These are phyloP conservation scores for Protula sp. DNA, from an alignment of 2,888 invertebrate genomes.

Conservation along the genomic window DNA sequence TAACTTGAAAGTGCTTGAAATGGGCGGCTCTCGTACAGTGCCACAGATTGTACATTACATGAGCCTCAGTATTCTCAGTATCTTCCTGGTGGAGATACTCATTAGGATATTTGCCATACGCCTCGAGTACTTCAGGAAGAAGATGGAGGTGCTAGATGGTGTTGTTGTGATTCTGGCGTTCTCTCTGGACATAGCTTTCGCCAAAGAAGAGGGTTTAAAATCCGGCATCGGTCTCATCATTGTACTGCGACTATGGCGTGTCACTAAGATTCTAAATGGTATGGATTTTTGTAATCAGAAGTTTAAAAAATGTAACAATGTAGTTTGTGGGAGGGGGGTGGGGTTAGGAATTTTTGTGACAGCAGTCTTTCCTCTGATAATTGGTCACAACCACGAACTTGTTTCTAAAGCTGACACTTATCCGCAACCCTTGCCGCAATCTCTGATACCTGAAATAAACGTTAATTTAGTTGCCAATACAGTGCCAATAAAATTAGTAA, in stretches of 20 bases:
- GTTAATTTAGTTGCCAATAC: no score
- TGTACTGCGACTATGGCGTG: slow-evolving; percentile 54
- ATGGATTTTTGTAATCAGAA: no score
- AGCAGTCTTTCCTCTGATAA: no score
- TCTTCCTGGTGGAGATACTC: slow-evolving; percentile 38
- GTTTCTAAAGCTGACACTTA: no score
- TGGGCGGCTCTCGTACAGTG: slow-evolving; percentile 27
- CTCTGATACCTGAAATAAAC: no score
- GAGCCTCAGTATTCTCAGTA: slow-evolving; percentile 40
- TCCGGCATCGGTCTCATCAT: slow-evolving; percentile 51
- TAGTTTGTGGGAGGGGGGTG: neutral
- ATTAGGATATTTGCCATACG: slow-evolving; percentile 49
- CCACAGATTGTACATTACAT: slow-evolving; percentile 48
- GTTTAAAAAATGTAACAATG: neutral
- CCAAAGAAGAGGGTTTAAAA: slow-evolving; percentile 40
- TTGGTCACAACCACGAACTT: no score
- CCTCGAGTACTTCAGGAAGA: slow-evolving; percentile 50
- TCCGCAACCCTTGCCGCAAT: no score
- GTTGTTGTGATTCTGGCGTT: slow-evolving; percentile 52
- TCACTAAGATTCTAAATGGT: slow-evolving; percentile 55
- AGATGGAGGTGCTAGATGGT: slow-evolving; percentile 55
- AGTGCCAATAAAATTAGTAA: no score
- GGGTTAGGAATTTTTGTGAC: neutral
- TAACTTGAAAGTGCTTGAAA: slow-evolving; percentile 46
- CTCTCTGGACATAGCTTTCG: slow-evolving; percentile 50